Base-by-base conservation (phyloP, 1,140 invertebrate species). In the Hycleus phaleratus region DNA sequence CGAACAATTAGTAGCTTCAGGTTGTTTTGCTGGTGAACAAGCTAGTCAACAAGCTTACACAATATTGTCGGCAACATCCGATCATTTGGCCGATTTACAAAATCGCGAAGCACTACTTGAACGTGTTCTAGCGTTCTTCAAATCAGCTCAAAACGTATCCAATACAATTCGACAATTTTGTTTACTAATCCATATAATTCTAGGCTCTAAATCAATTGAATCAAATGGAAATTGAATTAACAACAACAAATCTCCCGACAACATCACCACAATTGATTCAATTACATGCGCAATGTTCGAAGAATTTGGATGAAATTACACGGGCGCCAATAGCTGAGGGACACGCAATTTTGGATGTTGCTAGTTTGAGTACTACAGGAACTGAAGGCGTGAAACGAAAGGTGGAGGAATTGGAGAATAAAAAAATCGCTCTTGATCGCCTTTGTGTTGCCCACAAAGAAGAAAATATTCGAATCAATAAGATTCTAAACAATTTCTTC, bases 191-290 rank as follows among this genome's bases (percentile, higher is more conserved):
- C 39, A 39, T 42, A 59, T 53, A 18, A 18, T 52, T 47, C 3
- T 64, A 89, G 82, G 87, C 85, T 47, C 74, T 88, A 43, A 85
- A 79, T 50, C 87, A 88, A 72, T 68, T 91, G 53, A 85, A 88
- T 71, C 85, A 91, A 70, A 73, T 91, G 7, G 87, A 91, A 76
- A 80, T 87, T 62, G 85, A 91, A 66, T 70, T 91, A 53, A 82
- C 82, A 40, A 86, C 81, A 26, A 82, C 80, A 38, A 80, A 84
- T 47, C 73, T 86, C 67, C 77, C 83, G 2, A 73, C 80, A 38
- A 83, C 81, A 60, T 85, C 85, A 4, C 67, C 79, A 3, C 80
- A 83, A 63, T 78, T 88, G 47, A 82, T 81, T 49, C 81, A 84
- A 69, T 77, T 86, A 49, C 86, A 87, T 70, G 75, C 79, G 61